Base-by-base conservation (phyloP, 2,113 vertebrate genomes). In the Protomyctophum bolini region DNA sequence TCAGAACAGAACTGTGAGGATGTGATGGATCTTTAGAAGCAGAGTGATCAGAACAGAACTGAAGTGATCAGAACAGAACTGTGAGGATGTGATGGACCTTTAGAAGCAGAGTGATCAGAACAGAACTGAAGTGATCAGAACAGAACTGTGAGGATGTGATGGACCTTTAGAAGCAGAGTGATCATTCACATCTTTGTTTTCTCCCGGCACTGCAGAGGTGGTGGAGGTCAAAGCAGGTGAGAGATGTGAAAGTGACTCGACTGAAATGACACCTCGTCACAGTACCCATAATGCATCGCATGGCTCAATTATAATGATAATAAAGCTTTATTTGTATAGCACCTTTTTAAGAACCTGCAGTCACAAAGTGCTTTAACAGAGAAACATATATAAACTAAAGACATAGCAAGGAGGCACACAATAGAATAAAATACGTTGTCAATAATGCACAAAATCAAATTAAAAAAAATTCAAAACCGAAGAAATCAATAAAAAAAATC, bases 211-310 rank as follows among this genome's bases (percentile, higher is more conserved):
- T 46, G 58, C 81, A 89, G 86, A 88, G 52, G 10, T 47, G 52
- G 10, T 47, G 77, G 82, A 88, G 1, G 73, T 86, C 11, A 84
- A 73, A 81, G 8, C 85, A 88, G 90, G 85, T 91, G 81, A 89
- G 87, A 55, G 2, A 52, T n/a, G 48, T 4, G 1, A 11, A 66
- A 28, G 54, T 7, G 45, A 6, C 11, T 4, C 15, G 8, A n/a
- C 7, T 6, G 7, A 55, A 15, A 47, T 48, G 1, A 8, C 6
- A 54, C 59, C 8, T 66, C 50, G 51, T 55, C 29, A 28, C 29
- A 28, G 11, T 21, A 46, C 15, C 51, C 14, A 49, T 29, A 57
- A 3, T 41, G 47, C 9, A n/a, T 14, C 11, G 33, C 33, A 41
- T 41, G 33, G 33, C 33, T 41, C 33, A 21, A 21, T 21, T n/a